Percentiles rank a stretch among this genome's conserved stretches.
Evolutionary conservation across 2,888 invertebrate species (phyloP).

Genomic region (Lamellibrachia satsuma): DNA sequence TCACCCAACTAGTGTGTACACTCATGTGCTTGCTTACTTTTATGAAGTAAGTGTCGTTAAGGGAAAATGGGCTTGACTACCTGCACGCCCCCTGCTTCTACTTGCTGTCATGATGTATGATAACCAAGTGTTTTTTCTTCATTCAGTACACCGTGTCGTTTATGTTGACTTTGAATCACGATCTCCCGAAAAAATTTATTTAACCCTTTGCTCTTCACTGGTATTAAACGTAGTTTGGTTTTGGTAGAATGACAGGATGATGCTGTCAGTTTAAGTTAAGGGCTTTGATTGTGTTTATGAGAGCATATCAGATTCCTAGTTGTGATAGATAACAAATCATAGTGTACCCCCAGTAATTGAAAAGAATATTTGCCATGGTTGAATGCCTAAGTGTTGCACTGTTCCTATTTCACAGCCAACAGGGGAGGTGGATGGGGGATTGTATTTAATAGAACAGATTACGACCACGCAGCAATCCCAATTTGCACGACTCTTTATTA

Average conservation of each 20-base stretch:
- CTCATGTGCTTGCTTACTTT: not conserved
- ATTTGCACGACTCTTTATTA: too few species aligned
- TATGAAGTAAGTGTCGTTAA: not conserved
- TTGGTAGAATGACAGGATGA: not conserved
- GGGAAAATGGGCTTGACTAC: not conserved
- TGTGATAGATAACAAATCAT: not conserved
- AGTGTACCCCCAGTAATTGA: not conserved
- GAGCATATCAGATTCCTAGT: not conserved
- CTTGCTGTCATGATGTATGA: not conserved
- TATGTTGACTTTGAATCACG: conserved; percentile 6
- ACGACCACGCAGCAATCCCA: too few species aligned
- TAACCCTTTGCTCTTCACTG: not conserved
- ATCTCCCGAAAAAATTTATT: not conserved
- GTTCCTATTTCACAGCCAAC: too few species aligned
- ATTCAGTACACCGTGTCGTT: not conserved
- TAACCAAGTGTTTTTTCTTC: not conserved
- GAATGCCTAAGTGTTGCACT: too few species aligned
- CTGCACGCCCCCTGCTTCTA: not conserved
- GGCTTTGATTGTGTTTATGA: not conserved
- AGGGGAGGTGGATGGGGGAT: too few species aligned
- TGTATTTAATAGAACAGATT: too few species aligned
- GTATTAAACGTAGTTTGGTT: not conserved
- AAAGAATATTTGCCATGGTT: not conserved
- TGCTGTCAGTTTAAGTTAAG: not conserved
- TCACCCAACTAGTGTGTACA: not conserved